phyloP scores from a whole-genome alignment of 2,797 vertebrate genomes.

The Poeciliopsis turneri region DNA sequence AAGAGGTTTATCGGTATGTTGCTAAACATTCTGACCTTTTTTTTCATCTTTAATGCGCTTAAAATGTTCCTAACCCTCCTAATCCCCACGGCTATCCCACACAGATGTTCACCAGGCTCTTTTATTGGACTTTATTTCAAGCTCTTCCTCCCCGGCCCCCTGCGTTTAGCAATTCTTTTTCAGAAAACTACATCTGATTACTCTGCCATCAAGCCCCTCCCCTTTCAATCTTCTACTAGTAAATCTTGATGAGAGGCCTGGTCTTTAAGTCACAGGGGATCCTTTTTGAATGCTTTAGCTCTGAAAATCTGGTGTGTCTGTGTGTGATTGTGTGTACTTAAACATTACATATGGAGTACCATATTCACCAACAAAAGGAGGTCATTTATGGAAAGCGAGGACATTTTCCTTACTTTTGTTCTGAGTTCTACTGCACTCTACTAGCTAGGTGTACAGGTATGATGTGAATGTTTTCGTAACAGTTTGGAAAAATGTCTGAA shows the following conservation, averaged over 20 bases:
- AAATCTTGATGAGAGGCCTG: constrained; percentile 45
- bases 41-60: constrained; percentile 87
- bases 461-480: not conserved
- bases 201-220: not conserved
- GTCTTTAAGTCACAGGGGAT: constrained; percentile 27
- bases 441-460: not conserved
- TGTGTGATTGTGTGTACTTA: not conserved
- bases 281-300: constrained; percentile 32
- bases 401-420: not conserved
- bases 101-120: constrained; percentile 82
- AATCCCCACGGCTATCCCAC: constrained; percentile 83
- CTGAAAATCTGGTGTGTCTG: not conserved
- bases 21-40: constrained; percentile 88
- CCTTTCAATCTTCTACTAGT: constrained; percentile 38
- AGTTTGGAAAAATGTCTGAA: not conserved
- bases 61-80: constrained; percentile 85
- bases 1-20: constrained; percentile 87
- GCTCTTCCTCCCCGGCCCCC: constrained; percentile 37
- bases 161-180: constrained; percentile 35
- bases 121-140: constrained; percentile 79
- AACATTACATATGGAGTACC: not conserved
- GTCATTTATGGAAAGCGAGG: not conserved
- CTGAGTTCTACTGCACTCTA: not conserved
- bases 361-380: not conserved
- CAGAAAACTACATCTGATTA: constrained; percentile 35